A percentile compares a stretch with the other conserved stretches of the same genome.
phyloP scores from a whole-genome alignment of 2,888 invertebrate genomes.

The Meta bourneti region DNA sequence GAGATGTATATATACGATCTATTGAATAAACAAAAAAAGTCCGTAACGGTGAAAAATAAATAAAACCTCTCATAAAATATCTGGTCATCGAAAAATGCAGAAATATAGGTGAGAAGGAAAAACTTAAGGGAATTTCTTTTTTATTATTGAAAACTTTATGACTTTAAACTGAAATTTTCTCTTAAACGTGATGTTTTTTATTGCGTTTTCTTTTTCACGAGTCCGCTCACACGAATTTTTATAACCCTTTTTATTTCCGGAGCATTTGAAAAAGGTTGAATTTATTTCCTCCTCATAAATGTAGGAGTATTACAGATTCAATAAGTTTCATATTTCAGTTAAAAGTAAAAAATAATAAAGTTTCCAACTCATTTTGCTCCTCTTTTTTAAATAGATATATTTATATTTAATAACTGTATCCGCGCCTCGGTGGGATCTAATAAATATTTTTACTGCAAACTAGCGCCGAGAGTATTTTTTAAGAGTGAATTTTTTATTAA shows the following conservation, averaged over 20 bases:
- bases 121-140: slow-evolving; percentile 22
- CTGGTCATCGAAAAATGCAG: slow-evolving; percentile 3
- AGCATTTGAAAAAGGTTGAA: slow-evolving; percentile 8
- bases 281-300: slow-evolving; percentile 17
- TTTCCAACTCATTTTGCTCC: not conserved
- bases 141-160: slow-evolving; percentile 52
- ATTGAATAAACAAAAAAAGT: not conserved
- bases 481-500: slow-evolving; percentile 50
- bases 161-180: slow-evolving; percentile 71
- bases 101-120: slow-evolving; percentile 16
- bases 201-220: slow-evolving; percentile 35
- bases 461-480: slow-evolving; percentile 50
- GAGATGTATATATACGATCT: not conserved
- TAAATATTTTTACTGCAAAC: slow-evolving; percentile 64
- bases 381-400: not conserved
- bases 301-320: slow-evolving; percentile 55
- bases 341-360: slow-evolving; percentile 26
- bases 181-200: slow-evolving; percentile 63
- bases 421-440: slow-evolving; percentile 41
- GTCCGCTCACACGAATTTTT: slow-evolving; percentile 23
- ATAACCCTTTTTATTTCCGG: slow-evolving; percentile 42
- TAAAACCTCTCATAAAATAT: not conserved
- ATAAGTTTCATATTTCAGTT: slow-evolving; percentile 66
- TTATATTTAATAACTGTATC: slow-evolving; percentile 62
- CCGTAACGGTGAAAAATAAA: not conserved